These are phyloP conservation scores for Chromis chromis DNA, from an alignment of 2,797 vertebrate genomes.

Conservation along the genomic window DNA sequence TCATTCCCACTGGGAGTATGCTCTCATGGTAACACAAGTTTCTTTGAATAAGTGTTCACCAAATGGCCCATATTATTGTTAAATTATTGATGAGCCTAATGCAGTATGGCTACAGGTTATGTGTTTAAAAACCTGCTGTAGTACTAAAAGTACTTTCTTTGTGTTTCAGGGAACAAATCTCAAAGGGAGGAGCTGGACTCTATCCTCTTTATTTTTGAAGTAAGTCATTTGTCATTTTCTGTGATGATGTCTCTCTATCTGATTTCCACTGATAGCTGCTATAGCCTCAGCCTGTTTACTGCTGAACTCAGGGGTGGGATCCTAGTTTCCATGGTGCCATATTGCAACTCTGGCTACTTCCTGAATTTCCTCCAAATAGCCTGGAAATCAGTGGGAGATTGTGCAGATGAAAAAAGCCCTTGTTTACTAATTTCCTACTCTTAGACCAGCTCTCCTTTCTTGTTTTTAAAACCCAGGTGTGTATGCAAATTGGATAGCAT, in stretches of 20 bases:
- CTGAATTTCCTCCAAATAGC: constrained; percentile 46
- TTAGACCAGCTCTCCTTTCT: not conserved
- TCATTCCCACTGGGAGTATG: constrained; percentile 30
- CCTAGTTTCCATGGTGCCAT: constrained; percentile 58
- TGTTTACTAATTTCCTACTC: constrained; percentile 18
- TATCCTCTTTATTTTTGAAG: constrained; percentile 99
- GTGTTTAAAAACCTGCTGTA: constrained; percentile 36
- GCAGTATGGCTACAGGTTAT: constrained; percentile 32
- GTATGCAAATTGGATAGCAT: constrained; percentile 46
- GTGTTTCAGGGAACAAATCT: constrained; percentile 96
- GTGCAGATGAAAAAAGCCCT: not conserved
- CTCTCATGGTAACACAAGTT: constrained; percentile 30
- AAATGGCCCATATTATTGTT: constrained; percentile 41
- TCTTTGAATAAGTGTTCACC: constrained; percentile 28
- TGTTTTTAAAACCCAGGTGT: constrained; percentile 35
- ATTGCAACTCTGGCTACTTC: constrained; percentile 35
- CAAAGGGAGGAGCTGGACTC: constrained; percentile 99
- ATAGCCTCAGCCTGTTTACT: constrained; percentile 55
- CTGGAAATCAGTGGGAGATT: constrained; percentile 28
- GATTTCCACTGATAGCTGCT: constrained; percentile 27
- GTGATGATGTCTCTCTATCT: constrained; percentile 34
- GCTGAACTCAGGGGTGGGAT: constrained; percentile 39
- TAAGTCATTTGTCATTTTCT: constrained; percentile 84
- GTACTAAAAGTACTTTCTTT: constrained; percentile 41
- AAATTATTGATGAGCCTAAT: constrained; percentile 54